phyloP scores from a whole-genome alignment of 2,797 vertebrate species.

The Myioborus miniatus region DNA sequence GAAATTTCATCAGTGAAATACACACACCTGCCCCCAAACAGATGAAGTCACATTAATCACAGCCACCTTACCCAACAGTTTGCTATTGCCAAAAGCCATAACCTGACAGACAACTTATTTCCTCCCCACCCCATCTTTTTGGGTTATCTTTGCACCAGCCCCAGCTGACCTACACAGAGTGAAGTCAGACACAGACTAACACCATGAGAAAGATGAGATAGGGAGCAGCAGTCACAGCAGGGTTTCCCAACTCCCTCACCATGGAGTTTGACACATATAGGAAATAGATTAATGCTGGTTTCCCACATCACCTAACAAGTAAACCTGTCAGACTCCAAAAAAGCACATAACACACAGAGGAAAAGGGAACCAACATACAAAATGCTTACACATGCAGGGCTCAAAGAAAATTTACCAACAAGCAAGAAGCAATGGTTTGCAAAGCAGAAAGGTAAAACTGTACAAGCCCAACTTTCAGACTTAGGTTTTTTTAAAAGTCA shows the following conservation, averaged over 20 bases:
- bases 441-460: background rate
- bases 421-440: background rate
- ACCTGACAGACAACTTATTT: background rate
- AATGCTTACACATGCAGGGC: background rate
- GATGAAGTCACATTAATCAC: background rate
- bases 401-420: background rate
- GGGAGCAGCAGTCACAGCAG: rapidly evolving
- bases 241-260: background rate
- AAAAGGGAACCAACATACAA: background rate
- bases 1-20: background rate
- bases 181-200: background rate
- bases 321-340: background rate
- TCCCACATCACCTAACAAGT: background rate
- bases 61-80: background rate
- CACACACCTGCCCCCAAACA: background rate
- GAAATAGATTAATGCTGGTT: background rate
- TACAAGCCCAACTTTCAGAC: background rate
- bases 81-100: background rate
- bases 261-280: background rate
- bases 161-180: background rate
- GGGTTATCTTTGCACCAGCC: background rate
- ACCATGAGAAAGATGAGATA: background rate
- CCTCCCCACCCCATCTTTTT: background rate
- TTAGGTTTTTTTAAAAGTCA: rapidly evolving
- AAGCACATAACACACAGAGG: rapidly evolving